Base-by-base conservation (phyloP, 2,888 invertebrate species). In the Nineta flava region DNA sequence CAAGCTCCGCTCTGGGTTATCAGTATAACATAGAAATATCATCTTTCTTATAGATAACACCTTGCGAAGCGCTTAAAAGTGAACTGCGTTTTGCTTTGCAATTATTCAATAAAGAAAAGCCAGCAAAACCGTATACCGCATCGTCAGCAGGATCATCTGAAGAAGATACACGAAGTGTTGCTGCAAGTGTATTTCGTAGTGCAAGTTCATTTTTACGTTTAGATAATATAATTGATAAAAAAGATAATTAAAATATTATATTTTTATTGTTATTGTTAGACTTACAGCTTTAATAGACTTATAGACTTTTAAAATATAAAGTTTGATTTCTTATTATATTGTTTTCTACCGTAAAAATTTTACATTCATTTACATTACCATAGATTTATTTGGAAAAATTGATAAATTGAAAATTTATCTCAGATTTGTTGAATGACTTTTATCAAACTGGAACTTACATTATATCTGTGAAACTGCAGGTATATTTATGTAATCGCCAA, bases 21-120 rank as follows among this genome's bases (percentile, higher is more conserved):
- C 34, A 34, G 10, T 34, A 34, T 34, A 34, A 9, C 12, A 9
- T 34, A 34, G 4, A 32, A 16, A 32, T 26, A 12, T 10, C n/a
- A 13, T 16, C 17, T 31, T 12, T 44, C 10, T 13, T 15, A 34
- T 19, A 86, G 85, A 75, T 84, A 60, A 74, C 82, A 0, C 75
- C 79, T 10, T 66, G 71, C 45, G 81, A 84, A 59, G 85, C 85
- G 1, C 69, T 86, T 41, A 72, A 74, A 60, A 72, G 76, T 1
- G 88, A 88, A 62, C 60, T 83, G 1, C 69, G 72, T 51, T 88
- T 87, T 61, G 83, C 83, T 0, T 59, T 86, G 16, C 76, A 81
- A 62, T 77, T 87, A 58, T 79, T 80, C 74, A 76, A 79, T 55
- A 76, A 79, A 16, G 80, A 81, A 46, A 88, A 87, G 58, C 81